Conservation (phyloP, 2,797 vertebrate genomes). For the Tiaroga cobitis region DNA sequence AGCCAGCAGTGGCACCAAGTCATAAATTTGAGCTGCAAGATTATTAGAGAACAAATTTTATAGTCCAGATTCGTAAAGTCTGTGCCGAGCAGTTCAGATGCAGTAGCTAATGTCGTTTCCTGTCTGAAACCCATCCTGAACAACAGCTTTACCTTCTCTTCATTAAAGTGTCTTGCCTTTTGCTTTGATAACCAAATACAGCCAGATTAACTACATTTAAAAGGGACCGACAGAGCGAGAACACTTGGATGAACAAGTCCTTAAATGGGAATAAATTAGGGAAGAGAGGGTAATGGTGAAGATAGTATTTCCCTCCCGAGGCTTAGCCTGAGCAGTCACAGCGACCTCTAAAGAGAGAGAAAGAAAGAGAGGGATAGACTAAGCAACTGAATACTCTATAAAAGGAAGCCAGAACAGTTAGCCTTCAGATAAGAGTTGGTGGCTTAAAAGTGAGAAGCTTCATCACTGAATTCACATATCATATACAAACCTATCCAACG, state of each 20-base stretch:
- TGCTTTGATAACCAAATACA: constrained; percentile 77
- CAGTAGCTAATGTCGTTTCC: constrained; percentile 26
- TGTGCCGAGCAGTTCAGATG: not conserved
- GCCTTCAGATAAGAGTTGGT: constrained; percentile 18
- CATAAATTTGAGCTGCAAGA: not conserved
- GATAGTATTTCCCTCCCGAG: constrained; percentile 73
- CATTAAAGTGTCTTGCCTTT: constrained; percentile 57
- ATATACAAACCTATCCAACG: not conserved
- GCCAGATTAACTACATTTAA: constrained; percentile 78
- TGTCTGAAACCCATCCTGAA: constrained; percentile 35
- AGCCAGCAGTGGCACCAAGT: not conserved
- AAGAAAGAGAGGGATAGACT: constrained; percentile 5
- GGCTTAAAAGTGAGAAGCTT: constrained; percentile 29
- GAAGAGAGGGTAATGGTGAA: constrained; percentile 67
- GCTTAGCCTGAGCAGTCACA: constrained; percentile 62
- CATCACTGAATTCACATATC: constrained; percentile 15
- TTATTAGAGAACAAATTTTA: not conserved
- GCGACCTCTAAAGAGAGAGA: constrained; percentile 34
- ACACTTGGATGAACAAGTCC: constrained; percentile 75
- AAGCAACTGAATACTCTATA: constrained; percentile 45
- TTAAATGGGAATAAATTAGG: constrained; percentile 83
- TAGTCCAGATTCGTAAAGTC: constrained; percentile 1
- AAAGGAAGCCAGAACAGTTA: constrained; percentile 40
- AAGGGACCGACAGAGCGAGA: constrained; percentile 68
- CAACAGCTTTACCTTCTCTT: constrained; percentile 53